Conservation (phyloP, 2,797 vertebrate species). For the Centroberyx gerrardi region DNA sequence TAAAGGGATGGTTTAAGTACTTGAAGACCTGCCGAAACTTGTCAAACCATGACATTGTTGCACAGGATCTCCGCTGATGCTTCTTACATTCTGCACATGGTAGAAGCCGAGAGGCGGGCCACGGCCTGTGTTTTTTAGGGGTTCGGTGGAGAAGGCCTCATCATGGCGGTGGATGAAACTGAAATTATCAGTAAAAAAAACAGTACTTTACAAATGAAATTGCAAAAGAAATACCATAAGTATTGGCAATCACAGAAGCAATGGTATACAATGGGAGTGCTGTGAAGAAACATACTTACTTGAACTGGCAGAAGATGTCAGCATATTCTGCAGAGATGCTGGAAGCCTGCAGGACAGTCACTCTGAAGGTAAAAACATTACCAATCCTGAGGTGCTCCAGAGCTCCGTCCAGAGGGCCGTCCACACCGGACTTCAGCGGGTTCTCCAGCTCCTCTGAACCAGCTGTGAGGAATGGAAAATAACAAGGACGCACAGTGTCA, state of each 20-base stretch:
- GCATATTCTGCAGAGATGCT: constrained; percentile 98
- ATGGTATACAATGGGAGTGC: neutral
- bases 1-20: constrained; percentile 7
- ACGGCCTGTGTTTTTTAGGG: constrained; percentile 95
- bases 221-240: neutral
- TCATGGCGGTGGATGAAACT: constrained; percentile 99
- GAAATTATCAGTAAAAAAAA: constrained; percentile 32
- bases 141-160: constrained; percentile 98
- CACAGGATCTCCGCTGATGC: neutral
- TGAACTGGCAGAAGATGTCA: constrained; percentile 99
- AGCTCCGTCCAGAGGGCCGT: constrained; percentile 82
- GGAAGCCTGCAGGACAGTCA: constrained; percentile 96
- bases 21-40: neutral
- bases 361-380: constrained; percentile 95
- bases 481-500: too few species aligned
- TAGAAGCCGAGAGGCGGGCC: constrained; percentile 97
- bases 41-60: neutral
- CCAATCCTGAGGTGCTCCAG: constrained; percentile 93
- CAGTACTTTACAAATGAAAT: neutral
- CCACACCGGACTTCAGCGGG: constrained; percentile 85
- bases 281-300: constrained; percentile 80
- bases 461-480: constrained; percentile 65
- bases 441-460: constrained; percentile 88
- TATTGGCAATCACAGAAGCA: neutral
- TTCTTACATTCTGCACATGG: constrained; percentile 95